Percentiles rank a stretch among this genome's conserved stretches.
Conservation (phyloP, 2,888 invertebrate genomes). For the Drosophila rellima region DNA sequence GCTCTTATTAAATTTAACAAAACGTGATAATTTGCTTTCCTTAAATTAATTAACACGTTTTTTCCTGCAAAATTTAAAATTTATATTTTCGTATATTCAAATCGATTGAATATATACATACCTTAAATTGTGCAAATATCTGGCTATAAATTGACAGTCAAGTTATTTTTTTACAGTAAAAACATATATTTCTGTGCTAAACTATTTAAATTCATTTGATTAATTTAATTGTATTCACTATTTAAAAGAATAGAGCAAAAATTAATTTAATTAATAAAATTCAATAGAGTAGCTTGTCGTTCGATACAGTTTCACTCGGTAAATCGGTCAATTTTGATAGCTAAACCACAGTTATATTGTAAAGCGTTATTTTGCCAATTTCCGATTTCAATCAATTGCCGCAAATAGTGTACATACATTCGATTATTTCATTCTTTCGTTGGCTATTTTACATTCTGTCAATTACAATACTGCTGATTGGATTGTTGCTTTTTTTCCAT, state of each 20-base stretch:
- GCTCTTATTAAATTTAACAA: too few relatives aligned
- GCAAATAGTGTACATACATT: constrained; percentile 71
- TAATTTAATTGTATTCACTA: constrained; percentile 7
- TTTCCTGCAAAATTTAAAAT: neutral
- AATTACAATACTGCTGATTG: constrained; percentile 75
- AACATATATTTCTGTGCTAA: neutral
- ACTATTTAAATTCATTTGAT: neutral
- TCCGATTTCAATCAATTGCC: constrained; percentile 69
- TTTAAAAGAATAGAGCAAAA: neutral
- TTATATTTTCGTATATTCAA: neutral
- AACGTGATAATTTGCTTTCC: too few relatives aligned
- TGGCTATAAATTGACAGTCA: neutral
- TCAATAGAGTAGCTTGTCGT: constrained; percentile 14
- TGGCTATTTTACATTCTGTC: constrained; percentile 70
- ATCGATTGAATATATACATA: neutral
- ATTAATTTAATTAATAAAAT: constrained; percentile 26
- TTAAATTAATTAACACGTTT: too few relatives aligned
- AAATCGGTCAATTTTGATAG: constrained; percentile 14
- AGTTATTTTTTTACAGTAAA: neutral
- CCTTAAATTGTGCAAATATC: neutral
- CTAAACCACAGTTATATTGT: constrained; percentile 32
- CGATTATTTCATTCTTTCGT: constrained; percentile 53
- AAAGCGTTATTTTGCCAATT: constrained; percentile 59
- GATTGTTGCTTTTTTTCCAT: constrained; percentile 63
- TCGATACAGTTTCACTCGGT: constrained; percentile 22